Percentiles rank a stretch among this genome's conserved stretches.
Conservation (phyloP, 1,140 invertebrate genomes). For the Cotesia chilonis region DNA sequence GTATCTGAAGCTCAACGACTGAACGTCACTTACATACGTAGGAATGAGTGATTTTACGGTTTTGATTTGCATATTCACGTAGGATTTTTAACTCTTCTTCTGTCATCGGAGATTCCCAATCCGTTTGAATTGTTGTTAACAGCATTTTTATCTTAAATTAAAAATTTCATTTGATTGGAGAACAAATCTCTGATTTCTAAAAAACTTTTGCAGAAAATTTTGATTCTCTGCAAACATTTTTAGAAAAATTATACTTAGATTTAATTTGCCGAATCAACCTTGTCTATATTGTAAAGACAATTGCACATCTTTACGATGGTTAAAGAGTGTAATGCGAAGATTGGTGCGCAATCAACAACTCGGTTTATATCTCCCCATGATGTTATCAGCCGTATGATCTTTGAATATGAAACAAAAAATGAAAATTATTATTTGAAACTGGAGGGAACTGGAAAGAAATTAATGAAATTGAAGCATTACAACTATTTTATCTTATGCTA, state of each 20-base stretch:
- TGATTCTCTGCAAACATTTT: neutral
- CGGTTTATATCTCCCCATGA: slow-evolving; percentile 2
- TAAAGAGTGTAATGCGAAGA: slow-evolving; percentile 28
- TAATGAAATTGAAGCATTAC: too few species aligned
- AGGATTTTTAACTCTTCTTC: slow-evolving; percentile 16
- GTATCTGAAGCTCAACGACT: neutral
- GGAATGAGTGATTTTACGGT: slow-evolving; percentile 13
- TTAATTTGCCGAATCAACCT: slow-evolving; percentile 16
- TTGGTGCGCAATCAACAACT: slow-evolving; percentile 25
- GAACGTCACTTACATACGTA: slow-evolving; percentile 29
- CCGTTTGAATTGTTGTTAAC: slow-evolving; percentile 6
- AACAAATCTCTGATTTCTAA: neutral
- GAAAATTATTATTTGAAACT: neutral
- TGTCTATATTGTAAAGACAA: slow-evolving; percentile 17
- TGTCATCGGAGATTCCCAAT: slow-evolving; percentile 25
- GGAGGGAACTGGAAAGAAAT: too few species aligned
- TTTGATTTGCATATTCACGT: slow-evolving; percentile 10
- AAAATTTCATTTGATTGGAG: neutral
- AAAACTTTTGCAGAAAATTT: neutral
- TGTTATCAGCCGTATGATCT: slow-evolving; percentile 25
- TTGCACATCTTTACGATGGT: slow-evolving; percentile 26
- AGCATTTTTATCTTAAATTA: slow-evolving; percentile 13
- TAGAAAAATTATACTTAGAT: neutral
- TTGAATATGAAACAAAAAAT: neutral
- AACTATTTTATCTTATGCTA: too few species aligned